phyloP scores from a whole-genome alignment of 1,140 invertebrate genomes.

The Dreissena rostriformis region DNA sequence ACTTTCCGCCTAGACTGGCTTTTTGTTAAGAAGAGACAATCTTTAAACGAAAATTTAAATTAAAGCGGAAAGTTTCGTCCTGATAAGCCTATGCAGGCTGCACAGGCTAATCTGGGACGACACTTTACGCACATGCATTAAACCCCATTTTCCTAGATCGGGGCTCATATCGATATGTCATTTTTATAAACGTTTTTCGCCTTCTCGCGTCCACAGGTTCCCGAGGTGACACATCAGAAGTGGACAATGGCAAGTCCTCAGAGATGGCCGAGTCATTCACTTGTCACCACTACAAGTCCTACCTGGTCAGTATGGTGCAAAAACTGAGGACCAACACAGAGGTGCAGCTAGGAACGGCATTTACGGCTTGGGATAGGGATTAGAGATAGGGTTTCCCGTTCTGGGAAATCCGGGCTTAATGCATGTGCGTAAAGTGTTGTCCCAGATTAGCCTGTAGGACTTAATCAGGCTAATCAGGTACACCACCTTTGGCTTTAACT shows the following conservation, averaged over 20 bases:
- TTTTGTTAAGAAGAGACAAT: not conserved
- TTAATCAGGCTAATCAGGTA: too few species aligned
- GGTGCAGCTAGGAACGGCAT: slow-evolving; percentile 87
- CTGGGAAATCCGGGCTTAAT: not conserved
- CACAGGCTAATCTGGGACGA: too few species aligned
- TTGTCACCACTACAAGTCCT: slow-evolving; percentile 88
- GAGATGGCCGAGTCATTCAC: slow-evolving; percentile 71
- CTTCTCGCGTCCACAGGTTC: slow-evolving; percentile 59
- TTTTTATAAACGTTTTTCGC: not conserved
- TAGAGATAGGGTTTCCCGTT: not conserved
- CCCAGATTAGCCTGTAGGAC: too few species aligned
- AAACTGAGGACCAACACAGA: slow-evolving; percentile 91
- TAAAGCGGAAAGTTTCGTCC: too few species aligned
- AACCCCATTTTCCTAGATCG: not conserved
- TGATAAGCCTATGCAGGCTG: too few species aligned
- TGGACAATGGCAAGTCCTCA: slow-evolving; percentile 60
- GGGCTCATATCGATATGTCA: not conserved
- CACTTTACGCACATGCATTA: not conserved
- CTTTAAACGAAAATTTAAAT: not conserved
- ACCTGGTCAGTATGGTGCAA: slow-evolving; percentile 89
- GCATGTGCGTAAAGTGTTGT: too few species aligned
- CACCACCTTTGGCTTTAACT: not conserved
- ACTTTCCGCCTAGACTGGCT: too few species aligned
- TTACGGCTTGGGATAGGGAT: not conserved
- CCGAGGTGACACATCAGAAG: slow-evolving; percentile 61